Evolutionary conservation across 2,888 invertebrate genomes (phyloP), one percentile per base, ranked within the genome.

Genomic region (Schizotus pectinicornis): DNA sequence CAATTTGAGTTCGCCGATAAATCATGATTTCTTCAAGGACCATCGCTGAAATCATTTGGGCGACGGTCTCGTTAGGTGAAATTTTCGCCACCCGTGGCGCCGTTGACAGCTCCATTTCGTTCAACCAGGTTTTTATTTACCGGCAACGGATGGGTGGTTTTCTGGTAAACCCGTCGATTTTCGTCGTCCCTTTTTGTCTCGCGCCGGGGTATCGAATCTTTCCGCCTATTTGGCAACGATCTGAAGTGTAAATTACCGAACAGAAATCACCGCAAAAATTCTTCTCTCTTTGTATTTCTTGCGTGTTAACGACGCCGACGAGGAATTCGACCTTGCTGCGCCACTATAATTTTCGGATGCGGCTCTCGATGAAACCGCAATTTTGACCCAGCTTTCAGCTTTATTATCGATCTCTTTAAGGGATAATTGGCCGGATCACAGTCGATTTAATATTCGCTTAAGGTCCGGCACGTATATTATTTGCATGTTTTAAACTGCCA

Each of bases 81-180:
- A 55, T 55, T 64, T 67, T 61, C 63, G 57, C 69, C 69, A 64
- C 69, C 69, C 60, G 69, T 43, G 9, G 69, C 49, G 66, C 34
- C 36, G 62, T 60, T 63, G 67, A 69, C 69, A 65, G 69, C 66
- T 67, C 69, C 63, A 69, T 69, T 69, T 69, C 69, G 69, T 60
- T 58, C 49, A 57, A 48, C 50, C 33, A 41, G 42, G 56, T 53
- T 61, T 56, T 51, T 56, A 56, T 56, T 56, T 49, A 41, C 49
- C 13, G 37, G 35, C 43, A 6, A 14, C 7, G 11, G 41, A 9
- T 41, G 41, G 41, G 41, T 41, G 41, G 41, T 41, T 41, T 41
- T 41, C 30, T 3, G 8, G 1, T 22, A 22, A 22, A 22, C 22
- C 22, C 22, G 22, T 22, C 22, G 22, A 22, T 22, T 22, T 22